Evolutionary conservation across 2,113 vertebrate genomes (phyloP), one percentile per base, ranked within the genome.

Genomic region (Crotalus tigris): DNA sequence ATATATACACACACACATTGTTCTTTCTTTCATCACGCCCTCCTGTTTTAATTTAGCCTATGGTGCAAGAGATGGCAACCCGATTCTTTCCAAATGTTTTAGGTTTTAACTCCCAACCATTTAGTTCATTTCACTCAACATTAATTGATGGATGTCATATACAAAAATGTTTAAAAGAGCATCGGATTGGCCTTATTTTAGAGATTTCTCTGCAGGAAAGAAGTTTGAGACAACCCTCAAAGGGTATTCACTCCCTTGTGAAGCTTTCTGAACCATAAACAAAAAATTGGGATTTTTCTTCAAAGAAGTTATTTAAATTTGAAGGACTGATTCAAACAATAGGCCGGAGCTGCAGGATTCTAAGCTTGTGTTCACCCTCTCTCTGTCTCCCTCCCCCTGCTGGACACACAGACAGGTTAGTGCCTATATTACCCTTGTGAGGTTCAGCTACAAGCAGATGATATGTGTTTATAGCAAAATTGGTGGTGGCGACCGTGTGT

Each of bases 381-480:
- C 59, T 23, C 85, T 94, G 53, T n/a, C 10, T 26, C 44, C 23
- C 51, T 87, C 89, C 61, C 69, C 15, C 17, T 15, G 11, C 44
- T 51, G 49, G 8, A 29, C 11, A 54, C 51, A 53, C 86, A 49
- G 46, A 51, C 85, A 26, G 69, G 39, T 59, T 1, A 0, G 21
- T 24, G 87, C 17, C 0, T 69, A 53, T 91, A 92, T 87, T 88
- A 53, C 94, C 81, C 58, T 75, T 7, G 4, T 90, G 88, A 75
- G 94, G 91, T 10, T 12, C 33, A 44, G 91, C 94, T 26, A 58
- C 33, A 91, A 95, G 54, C 88, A 85, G 54, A 23, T 61, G 95
- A 93, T 93, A 97, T 97, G 92, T 97, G 96, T 98, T 97, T 96
- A 94, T 91, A 94, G 75, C 2, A 90, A 86, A 93, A 96, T 94